Evolutionary conservation across 2,888 invertebrate genomes (phyloP).

Genomic region (Teinopalpus imperialis): DNA sequence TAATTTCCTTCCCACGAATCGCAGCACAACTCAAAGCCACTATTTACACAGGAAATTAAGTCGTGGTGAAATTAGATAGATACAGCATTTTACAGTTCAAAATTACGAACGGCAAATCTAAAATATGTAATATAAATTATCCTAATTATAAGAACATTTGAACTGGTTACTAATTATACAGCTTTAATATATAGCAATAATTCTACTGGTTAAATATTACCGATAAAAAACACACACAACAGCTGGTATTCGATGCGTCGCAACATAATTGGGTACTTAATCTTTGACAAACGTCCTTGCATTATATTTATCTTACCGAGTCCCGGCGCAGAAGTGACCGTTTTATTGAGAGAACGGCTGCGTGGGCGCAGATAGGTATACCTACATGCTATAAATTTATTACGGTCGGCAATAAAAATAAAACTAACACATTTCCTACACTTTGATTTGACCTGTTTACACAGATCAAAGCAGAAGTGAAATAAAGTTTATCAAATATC

Average conservation of each 20-base stretch:
- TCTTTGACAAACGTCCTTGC: slow-evolving; percentile 44
- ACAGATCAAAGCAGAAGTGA: slow-evolving; percentile 72
- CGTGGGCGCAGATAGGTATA: slow-evolving; percentile 65
- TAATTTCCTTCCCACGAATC: too few relatives aligned
- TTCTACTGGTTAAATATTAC: slow-evolving; percentile 1
- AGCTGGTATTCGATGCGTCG: slow-evolving; percentile 22
- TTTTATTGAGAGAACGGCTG: slow-evolving; percentile 58
- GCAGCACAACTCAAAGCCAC: too few relatives aligned
- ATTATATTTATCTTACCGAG: slow-evolving; percentile 56
- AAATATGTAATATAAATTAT: too few relatives aligned
- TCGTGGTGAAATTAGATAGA: too few relatives aligned
- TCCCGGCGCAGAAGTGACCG: slow-evolving; percentile 49
- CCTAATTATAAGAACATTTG: too few relatives aligned
- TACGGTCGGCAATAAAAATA: slow-evolving; percentile 72
- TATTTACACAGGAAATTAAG: too few relatives aligned
- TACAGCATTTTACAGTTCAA: too few relatives aligned
- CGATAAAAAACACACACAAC: slow-evolving; percentile 7
- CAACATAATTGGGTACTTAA: slow-evolving; percentile 28
- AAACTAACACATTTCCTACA: slow-evolving; percentile 76
- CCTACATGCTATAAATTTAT: slow-evolving; percentile 73
- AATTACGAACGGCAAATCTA: too few relatives aligned
- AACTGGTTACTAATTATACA: background rate
- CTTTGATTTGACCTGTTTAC: slow-evolving; percentile 77
- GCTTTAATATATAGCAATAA: slow-evolving; percentile 1
- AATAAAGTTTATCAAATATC: slow-evolving; percentile 72